Base-by-base conservation (phyloP, 2,888 invertebrate species). In the Heliothis peltigera region DNA sequence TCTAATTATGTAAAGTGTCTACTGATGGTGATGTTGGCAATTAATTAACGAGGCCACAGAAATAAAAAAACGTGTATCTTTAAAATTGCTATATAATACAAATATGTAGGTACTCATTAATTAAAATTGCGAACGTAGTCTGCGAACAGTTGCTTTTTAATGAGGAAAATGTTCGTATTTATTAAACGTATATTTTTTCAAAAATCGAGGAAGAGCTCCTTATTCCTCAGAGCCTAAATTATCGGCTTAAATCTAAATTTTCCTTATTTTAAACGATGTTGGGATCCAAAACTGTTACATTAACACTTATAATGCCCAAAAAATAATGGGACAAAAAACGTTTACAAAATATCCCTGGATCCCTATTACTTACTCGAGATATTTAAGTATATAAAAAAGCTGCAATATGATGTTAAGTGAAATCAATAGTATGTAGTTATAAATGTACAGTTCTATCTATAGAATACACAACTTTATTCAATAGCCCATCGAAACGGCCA, bases 21-120 rank as follows among this genome's bases (percentile, higher is more conserved):
- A 52, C 57, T 55, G 63, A 74, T 43, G 47, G n/a, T 62, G 12
- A 61, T 67, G 39, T 64, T 67, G 54, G 32, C 47, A 63, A 21
- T 60, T 60, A 42, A 39, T 46, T 55, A 68, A 58, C 46, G 55
- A 68, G 46, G 10, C 4, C 22, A 7, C 0, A n/a, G 48, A 44
- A 59, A 68, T 59, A 44, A 46, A 52, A 19, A 61, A 49, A 44
- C 68, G 42, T 44, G 51, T 70, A 43, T 39, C n/a, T 35, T 39
- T 22, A 39, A 62, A 46, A 58, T 51, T 51, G 19, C 49, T 48
- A n/a, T n/a, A n/a, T n/a, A n/a, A n/a, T 44, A 18, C 1, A 49
- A 39, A 44, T 32, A 32, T 10, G 32, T n/a, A n/a, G n/a, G n/a
- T 67, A n/a, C 39, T 39, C n/a, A 39, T 61, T 1, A 44, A 46